Conservation (phyloP, 2,113 vertebrate genomes). For the Parotia lawesii region DNA sequence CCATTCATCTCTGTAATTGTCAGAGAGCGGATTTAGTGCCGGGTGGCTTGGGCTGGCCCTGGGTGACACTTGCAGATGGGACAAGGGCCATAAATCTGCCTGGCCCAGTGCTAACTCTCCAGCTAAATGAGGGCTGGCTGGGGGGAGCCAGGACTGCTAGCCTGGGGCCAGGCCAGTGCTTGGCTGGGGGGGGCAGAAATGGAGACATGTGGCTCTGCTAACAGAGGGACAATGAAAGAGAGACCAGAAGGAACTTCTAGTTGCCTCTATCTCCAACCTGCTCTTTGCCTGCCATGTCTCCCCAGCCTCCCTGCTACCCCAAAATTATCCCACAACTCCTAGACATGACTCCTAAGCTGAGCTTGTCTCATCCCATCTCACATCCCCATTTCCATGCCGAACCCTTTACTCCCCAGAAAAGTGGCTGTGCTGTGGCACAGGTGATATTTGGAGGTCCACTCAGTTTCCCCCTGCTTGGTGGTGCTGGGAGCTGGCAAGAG, state of each 20-base stretch:
- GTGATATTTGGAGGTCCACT: neutral
- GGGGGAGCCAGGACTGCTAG: neutral
- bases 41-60: constrained; percentile 58
- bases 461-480: neutral
- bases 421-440: neutral
- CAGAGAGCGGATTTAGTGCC: constrained; percentile 42
- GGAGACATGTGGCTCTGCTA: neutral
- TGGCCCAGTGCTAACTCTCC: constrained; percentile 62
- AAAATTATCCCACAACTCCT: neutral
- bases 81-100: constrained; percentile 55
- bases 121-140: constrained; percentile 44
- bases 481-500: neutral
- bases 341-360: neutral
- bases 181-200: neutral
- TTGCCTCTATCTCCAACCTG: neutral
- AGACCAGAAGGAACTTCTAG: neutral
- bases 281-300: neutral
- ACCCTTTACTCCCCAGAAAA: neutral
- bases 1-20: constrained; percentile 47
- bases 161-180: neutral
- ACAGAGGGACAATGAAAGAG: neutral
- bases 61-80: constrained; percentile 45
- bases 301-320: neutral
- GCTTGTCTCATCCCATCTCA: neutral
- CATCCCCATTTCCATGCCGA: neutral